Evolutionary conservation across 2,797 vertebrate genomes (phyloP), one percentile per base, ranked within the genome.

Genomic region (Orestias chungarensis): DNA sequence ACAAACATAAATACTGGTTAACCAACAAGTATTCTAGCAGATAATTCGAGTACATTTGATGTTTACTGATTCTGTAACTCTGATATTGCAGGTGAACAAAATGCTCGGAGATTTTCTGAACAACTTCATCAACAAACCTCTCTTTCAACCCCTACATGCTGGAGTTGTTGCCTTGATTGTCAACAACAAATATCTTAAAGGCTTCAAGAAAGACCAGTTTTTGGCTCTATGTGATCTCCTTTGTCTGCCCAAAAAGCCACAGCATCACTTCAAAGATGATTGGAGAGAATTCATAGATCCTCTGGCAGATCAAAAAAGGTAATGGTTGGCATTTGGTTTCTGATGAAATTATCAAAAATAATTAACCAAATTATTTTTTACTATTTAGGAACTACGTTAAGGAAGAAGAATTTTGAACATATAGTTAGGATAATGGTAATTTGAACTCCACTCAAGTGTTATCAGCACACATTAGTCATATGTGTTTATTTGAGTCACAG

Each of bases 91-190:
- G 85, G 78, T 81, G 14, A 29, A 81, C 64, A 1, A 0, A 0
- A 62, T 81, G 0, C 78, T 87, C 0, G 73, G 14, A 66, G 0
- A 0, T 9, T 47, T 55, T 64, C 43, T 87, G 0, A 47, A 81
- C 11, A 43, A 76, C 44, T 25, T 42, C 8, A 40, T 71, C 17
- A 59, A 8, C 15, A 9, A 67, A 18, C 12, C 0, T n/a, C 2
- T 18, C 2, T 38, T 67, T 38, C 0, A 27, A 4, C 18, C 50
- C 46, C 55, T 84, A 17, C 71, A 74, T 64, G 49, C 57, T 0
- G 85, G 85, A 46, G 33, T 87, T 20, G 73, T 79, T 23, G 8
- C 50, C 54, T 47, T 87, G 68, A 57, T 82, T 0, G 50, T 87
- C 0, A 75, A 18, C 66, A 77, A 49, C 31, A 55, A 0, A 2